Conservation (phyloP, 2,888 invertebrate species). For the Pollenia angustigena region DNA sequence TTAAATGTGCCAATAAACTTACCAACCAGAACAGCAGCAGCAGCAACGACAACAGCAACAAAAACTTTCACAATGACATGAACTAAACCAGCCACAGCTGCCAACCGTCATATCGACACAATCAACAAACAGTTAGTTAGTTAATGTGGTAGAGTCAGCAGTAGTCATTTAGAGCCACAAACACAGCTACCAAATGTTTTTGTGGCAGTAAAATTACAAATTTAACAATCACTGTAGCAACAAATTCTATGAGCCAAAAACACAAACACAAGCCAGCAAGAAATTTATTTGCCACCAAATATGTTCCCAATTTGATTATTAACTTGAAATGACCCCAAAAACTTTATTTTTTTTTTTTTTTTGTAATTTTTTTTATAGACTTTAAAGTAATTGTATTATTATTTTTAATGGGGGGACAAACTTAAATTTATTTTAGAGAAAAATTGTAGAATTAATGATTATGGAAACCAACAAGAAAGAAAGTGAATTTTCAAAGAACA, state of each 20-base stretch:
- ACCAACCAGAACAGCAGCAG: constrained; percentile 1
- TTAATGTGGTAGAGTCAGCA: not conserved
- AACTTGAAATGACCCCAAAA: constrained; percentile 29
- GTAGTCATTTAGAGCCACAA: too few species aligned
- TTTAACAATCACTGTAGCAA: constrained; percentile 32
- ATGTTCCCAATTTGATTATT: constrained; percentile 40
- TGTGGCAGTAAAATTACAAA: not conserved
- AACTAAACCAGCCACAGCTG: not conserved
- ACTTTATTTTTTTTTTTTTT: not conserved
- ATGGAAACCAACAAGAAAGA: not conserved
- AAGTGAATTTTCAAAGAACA: too few species aligned
- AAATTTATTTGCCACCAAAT: constrained; percentile 39
- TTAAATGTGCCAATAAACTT: constrained; percentile 57
- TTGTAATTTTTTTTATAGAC: constrained; percentile 27
- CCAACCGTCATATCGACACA: not conserved
- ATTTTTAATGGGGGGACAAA: not conserved
- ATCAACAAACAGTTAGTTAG: constrained; percentile 1
- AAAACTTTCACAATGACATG: not conserved
- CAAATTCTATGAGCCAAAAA: constrained; percentile 28
- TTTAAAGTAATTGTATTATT: not conserved
- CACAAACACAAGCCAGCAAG: not conserved
- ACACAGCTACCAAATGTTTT: too few species aligned
- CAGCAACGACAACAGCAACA: not conserved
- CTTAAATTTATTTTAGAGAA: not conserved
- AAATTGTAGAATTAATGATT: not conserved